phyloP scores from a whole-genome alignment of 2,888 invertebrate genomes.

The Dorcus hopei region DNA sequence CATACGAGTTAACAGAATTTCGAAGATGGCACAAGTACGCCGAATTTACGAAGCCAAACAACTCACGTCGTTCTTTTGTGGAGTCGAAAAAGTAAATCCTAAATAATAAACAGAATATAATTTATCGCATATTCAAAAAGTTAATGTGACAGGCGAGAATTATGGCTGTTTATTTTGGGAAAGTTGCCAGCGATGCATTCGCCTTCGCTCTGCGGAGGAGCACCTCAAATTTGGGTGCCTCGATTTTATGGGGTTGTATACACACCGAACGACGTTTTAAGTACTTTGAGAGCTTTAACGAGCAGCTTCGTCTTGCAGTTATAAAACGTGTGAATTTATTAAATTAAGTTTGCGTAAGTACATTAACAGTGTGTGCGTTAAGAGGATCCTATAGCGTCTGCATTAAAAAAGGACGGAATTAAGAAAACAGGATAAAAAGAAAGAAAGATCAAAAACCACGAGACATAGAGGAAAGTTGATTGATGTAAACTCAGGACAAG shows the following conservation, averaged over 20 bases:
- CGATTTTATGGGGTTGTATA: background rate
- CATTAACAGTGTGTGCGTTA: too few relatives aligned
- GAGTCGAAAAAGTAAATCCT: slow-evolving; percentile 9
- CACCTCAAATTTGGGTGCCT: background rate
- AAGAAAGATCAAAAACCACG: too few relatives aligned
- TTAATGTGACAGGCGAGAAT: slow-evolving; percentile 13
- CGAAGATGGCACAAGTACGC: too few relatives aligned
- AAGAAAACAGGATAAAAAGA: too few relatives aligned
- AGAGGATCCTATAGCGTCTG: too few relatives aligned
- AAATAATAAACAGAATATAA: slow-evolving; percentile 15
- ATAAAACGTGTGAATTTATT: slow-evolving; percentile 1
- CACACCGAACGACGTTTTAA: background rate
- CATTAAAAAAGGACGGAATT: too few relatives aligned
- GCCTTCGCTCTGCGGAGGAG: background rate
- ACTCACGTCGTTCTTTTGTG: slow-evolving; percentile 9
- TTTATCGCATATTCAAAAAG: slow-evolving; percentile 12
- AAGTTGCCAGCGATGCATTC: background rate
- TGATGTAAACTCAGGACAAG: too few relatives aligned
- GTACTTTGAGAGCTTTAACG: background rate
- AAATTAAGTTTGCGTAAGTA: background rate
- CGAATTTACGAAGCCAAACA: too few relatives aligned
- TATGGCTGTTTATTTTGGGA: slow-evolving; percentile 13
- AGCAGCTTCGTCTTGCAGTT: background rate
- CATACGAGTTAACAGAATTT: too few relatives aligned
- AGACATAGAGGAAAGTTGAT: too few relatives aligned